Evolutionary conservation across 2,797 vertebrate species (phyloP), one percentile per base, ranked within the genome.

Genomic region (Oryzias dopingdopingensis): DNA sequence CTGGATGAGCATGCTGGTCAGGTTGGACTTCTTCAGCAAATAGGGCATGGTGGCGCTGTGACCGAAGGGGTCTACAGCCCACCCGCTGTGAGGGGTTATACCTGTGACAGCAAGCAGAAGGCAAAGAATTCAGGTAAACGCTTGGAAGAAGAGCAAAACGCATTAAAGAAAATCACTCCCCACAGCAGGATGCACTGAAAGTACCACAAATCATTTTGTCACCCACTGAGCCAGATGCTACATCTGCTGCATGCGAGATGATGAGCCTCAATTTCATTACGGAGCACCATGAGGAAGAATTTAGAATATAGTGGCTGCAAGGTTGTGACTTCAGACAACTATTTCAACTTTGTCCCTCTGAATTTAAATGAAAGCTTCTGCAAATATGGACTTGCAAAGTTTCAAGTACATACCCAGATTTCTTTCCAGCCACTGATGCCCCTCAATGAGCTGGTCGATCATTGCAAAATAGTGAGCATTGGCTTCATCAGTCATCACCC

Each of bases 401-500:
- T 45, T 45, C 18, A 8, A 24, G 8, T 15, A 23, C 77, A 84
- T 90, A 98, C 97, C 97, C 0, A 99, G 88, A 77, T 99, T 96
- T 75, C 84, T 94, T 89, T 97, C 95, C 53, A 99, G 89, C 97
- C 97, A 99, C 86, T 99, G 97, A 76, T 99, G 97, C 0, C 97
- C 97, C 83, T 99, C 97, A 0, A 99, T 98, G 76, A 99, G 94
- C 86, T 98, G 97, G 88, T 99, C 97, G 0, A 99, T 93, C 92
- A 99, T 93, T 43, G 97, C 96, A 0, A 98, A 99, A 84, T 98
- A 99, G 79, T 99, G 96, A 74, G 88, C 92, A 37, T 91, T 99
- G 72, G 97, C 97, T 86, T 99, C 97, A 0, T 99, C 97, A 0
- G 97, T 93, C 97, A 99, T 99, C 63, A 99, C 97, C 97, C 97